Conservation (phyloP, 2,797 vertebrate genomes). For the Buceros bicornis region DNA sequence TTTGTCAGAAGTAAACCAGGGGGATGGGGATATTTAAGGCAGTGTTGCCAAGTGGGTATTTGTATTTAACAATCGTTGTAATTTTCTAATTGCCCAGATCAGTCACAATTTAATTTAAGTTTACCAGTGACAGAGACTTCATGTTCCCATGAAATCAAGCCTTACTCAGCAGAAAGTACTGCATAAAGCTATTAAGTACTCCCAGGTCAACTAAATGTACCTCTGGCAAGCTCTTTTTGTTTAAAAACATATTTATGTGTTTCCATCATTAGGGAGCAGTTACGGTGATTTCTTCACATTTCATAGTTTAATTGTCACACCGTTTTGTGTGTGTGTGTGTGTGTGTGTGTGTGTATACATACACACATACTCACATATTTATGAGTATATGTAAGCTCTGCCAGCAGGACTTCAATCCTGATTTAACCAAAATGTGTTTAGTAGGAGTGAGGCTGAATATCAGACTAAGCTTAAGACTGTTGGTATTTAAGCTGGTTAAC, state of each 20-base stretch:
- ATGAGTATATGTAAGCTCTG: neutral
- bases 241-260: neutral
- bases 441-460: neutral
- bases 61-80: neutral
- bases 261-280: neutral
- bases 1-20: neutral
- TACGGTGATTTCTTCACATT: constrained; percentile 8
- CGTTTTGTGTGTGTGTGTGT: neutral
- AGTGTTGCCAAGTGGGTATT: neutral
- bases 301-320: neutral
- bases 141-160: neutral
- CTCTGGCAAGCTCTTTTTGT: neutral
- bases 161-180: neutral
- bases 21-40: neutral
- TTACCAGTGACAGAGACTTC: neutral
- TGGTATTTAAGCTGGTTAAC: neutral
- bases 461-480: neutral
- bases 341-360: too few relatives aligned
- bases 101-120: neutral
- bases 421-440: neutral
- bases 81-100: neutral
- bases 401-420: constrained; percentile 26
- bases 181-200: neutral
- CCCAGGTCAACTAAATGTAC: neutral
- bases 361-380: neutral